These are phyloP conservation scores for Melanophora roralis DNA, from an alignment of 2,888 invertebrate species.

Conservation along the genomic window DNA sequence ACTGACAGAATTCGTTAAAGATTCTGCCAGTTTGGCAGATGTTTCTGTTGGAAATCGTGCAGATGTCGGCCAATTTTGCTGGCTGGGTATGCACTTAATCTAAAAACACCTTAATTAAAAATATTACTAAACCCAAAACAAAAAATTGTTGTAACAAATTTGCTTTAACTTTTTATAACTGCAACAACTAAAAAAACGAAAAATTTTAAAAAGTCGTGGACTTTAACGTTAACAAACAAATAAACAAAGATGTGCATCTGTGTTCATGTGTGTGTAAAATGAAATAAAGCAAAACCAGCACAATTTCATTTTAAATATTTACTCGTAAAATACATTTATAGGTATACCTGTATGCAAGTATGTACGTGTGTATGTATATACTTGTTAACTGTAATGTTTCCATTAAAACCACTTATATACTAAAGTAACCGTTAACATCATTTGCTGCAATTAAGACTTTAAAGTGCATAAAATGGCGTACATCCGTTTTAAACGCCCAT, in stretches of 20 bases:
- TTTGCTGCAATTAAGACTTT: conserved; percentile 62
- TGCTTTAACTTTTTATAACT: not conserved
- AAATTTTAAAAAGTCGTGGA: not conserved
- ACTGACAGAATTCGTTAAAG: no score
- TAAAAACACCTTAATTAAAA: no score
- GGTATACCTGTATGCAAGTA: no score
- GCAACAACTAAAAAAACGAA: no score
- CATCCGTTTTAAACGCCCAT: conserved; percentile 56
- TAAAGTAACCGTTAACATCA: conserved; percentile 62
- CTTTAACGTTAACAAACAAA: not conserved
- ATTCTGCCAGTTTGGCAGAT: no score
- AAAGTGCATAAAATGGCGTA: conserved; percentile 62
- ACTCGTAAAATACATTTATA: not conserved
- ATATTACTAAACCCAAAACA: no score
- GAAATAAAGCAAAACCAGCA: conserved; percentile 1
- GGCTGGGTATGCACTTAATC: no score
- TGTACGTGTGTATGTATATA: not conserved
- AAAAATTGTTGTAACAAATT: not conserved
- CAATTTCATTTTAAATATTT: conserved; percentile 7
- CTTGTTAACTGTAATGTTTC: conserved; percentile 45
- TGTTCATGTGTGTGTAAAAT: not conserved
- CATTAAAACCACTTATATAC: conserved; percentile 60
- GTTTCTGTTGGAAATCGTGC: no score
- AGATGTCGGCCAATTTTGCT: no score
- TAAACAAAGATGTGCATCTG: not conserved